Evolutionary conservation across 2,888 invertebrate genomes (phyloP).

Genomic region (Sarcophaga carnaria): DNA sequence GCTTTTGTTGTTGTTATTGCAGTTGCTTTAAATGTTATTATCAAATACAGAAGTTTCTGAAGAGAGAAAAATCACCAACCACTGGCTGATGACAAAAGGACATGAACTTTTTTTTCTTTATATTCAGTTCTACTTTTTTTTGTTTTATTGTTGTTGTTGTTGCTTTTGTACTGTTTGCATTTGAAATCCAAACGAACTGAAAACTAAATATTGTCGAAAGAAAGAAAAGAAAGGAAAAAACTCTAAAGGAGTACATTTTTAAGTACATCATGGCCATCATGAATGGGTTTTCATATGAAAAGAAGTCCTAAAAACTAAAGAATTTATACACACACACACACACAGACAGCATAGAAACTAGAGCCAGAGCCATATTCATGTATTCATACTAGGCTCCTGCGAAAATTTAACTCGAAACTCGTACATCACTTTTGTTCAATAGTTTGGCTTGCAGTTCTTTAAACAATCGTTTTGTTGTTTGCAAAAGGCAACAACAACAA

Average conservation of each 20-base stretch:
- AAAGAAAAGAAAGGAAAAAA: conserved; percentile 26
- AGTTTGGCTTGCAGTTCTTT: conserved; percentile 1
- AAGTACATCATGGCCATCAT: conserved; percentile 62
- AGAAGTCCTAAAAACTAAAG: conserved; percentile 15
- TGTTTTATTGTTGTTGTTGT: conserved; percentile 15
- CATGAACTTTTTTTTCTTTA: conserved; percentile 26
- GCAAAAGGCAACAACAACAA: not conserved
- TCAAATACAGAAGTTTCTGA: conserved; percentile 57
- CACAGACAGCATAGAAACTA: not conserved
- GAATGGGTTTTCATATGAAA: conserved; percentile 55
- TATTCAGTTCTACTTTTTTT: not conserved
- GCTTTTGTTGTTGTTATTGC: conserved; percentile 25
- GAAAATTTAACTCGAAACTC: not conserved
- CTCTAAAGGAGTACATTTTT: conserved; percentile 57
- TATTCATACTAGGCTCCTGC: conserved; percentile 37
- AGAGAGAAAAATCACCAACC: conserved; percentile 58
- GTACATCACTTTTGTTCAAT: conserved; percentile 47
- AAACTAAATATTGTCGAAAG: not conserved
- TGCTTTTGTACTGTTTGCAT: conserved; percentile 40
- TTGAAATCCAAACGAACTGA: conserved; percentile 25
- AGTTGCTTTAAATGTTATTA: conserved; percentile 50
- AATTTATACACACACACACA: conserved; percentile 29
- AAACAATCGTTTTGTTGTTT: conserved; percentile 2
- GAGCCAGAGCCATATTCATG: not conserved
- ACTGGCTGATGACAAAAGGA: conserved; percentile 65